Evolutionary conservation across 1,140 invertebrate species (phyloP), one percentile per base, ranked within the genome.

Genomic region (Listronotus bonariensis): DNA sequence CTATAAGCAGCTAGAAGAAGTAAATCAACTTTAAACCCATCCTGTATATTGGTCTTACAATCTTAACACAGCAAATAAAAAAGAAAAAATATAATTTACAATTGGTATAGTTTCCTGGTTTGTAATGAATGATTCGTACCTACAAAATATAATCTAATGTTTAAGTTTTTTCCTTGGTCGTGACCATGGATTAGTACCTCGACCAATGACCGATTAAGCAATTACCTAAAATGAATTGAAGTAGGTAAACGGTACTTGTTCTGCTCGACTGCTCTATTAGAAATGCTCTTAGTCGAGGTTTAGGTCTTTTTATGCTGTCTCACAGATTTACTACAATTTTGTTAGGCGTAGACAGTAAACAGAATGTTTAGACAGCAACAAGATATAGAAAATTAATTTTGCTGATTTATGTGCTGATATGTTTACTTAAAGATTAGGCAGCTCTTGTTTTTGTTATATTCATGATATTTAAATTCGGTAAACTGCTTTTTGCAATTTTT

Each of bases 231-330:
- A 64, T 46, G 61, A 49, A 55, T 41, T 42, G 14, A 48, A 56
- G 61, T 64, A 41, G 53, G 61, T 64, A 64, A 64, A 64, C 61
- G 61, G 54, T 64, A 64, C 61, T 56, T 64, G 61, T 64, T 64
- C 61, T 57, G 61, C 52, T 64, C 38, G 46, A 32, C 41, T 57
- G 61, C 46, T 26, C 53, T 45, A 64, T 64, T 64, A 36, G 61
- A 51, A 55, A 64, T 56, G 41, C 40, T 51, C 20, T 64, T 48
- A 51, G 51, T 20, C 11, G 40, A 63, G 40, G 42, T 59, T 59
- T 59, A 54, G 40, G 40, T 63, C 60, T 63, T 64, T 55, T 64
- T 56, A 51, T 42, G 51, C 57, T 51, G 57, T 60, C 49, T 52
- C 15, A 14, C 12, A 54, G 36, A 45, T 62, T 54, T 53, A 54